These are phyloP conservation scores for Copidosoma floridanum DNA, from an alignment of 1,140 invertebrate species.

Conservation along the genomic window DNA sequence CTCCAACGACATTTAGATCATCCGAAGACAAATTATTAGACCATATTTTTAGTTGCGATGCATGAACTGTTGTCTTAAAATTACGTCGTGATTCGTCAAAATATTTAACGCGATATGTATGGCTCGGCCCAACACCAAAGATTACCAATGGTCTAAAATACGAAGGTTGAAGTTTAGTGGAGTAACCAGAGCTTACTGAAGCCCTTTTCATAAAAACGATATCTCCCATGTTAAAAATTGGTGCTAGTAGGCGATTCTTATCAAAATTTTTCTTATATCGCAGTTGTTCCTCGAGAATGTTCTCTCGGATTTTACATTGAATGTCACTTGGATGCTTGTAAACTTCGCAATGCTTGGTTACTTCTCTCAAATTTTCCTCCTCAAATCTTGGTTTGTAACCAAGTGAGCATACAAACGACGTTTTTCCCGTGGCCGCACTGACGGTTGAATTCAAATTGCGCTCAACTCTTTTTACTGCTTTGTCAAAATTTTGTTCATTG, in stretches of 20 bases:
- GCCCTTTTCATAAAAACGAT: conserved; percentile 10
- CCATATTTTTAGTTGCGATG: neutral
- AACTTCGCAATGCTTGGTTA: conserved; percentile 1
- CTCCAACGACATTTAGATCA: neutral
- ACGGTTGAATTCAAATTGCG: conserved; percentile 22
- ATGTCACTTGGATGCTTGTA: conserved; percentile 2
- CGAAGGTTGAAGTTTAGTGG: neutral
- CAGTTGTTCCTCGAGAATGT: neutral
- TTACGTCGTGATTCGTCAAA: neutral
- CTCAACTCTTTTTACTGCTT: conserved; percentile 4
- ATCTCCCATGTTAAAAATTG: neutral
- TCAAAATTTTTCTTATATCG: conserved; percentile 6
- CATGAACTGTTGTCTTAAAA: neutral
- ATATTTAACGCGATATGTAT: neutral
- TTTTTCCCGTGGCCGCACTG: conserved; percentile 19
- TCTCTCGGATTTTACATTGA: conserved; percentile 1
- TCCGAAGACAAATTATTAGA: neutral
- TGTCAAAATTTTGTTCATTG: conserved; percentile 11
- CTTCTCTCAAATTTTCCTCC: neutral
- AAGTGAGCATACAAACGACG: conserved; percentile 16
- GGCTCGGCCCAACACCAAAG: neutral
- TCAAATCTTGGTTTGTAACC: conserved; percentile 23
- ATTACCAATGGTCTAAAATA: conserved; percentile 13
- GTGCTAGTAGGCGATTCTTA: neutral
- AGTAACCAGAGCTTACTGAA: neutral